phyloP scores from a whole-genome alignment of 2,888 invertebrate species.

The Microchrysa polita region DNA sequence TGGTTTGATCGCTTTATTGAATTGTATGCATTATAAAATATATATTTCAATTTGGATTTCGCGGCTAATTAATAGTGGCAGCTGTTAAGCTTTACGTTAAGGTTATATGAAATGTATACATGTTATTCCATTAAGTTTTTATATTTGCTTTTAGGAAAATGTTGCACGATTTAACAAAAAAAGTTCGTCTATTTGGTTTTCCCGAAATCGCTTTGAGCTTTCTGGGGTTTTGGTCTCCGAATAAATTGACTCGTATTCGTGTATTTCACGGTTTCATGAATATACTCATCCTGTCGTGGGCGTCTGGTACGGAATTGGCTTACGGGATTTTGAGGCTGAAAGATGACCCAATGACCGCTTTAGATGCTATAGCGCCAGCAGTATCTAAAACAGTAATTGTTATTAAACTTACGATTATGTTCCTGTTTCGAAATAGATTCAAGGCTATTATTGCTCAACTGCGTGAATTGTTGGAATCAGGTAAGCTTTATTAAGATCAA shows the following conservation, averaged over 20 bases:
- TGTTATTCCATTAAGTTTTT: too few relatives aligned
- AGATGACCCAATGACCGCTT: conserved; percentile 56
- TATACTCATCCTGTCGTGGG: conserved; percentile 55
- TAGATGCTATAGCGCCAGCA: conserved; percentile 61
- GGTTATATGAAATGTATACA: too few relatives aligned
- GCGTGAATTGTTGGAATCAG: not conserved
- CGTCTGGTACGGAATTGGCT: conserved; percentile 57
- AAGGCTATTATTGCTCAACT: not conserved
- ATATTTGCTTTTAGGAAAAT: too few relatives aligned
- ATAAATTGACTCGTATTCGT: conserved; percentile 49
- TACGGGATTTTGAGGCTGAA: conserved; percentile 54
- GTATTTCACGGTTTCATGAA: conserved; percentile 54
- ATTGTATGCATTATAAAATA: too few relatives aligned
- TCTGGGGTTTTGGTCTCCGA: conserved; percentile 60
- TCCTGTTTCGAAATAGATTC: conserved; percentile 47
- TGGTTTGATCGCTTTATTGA: too few relatives aligned
- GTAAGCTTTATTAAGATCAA: not conserved
- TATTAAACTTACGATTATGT: conserved; percentile 58
- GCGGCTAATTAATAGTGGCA: too few relatives aligned
- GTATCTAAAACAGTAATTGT: conserved; percentile 58
- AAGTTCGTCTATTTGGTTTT: conserved; percentile 16
- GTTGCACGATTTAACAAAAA: not conserved
- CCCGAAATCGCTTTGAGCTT: conserved; percentile 56
- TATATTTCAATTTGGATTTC: too few relatives aligned
- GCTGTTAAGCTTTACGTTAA: too few relatives aligned